These are phyloP conservation scores for Albula goreensis DNA, from an alignment of 2,113 vertebrate species.

Conservation along the genomic window DNA sequence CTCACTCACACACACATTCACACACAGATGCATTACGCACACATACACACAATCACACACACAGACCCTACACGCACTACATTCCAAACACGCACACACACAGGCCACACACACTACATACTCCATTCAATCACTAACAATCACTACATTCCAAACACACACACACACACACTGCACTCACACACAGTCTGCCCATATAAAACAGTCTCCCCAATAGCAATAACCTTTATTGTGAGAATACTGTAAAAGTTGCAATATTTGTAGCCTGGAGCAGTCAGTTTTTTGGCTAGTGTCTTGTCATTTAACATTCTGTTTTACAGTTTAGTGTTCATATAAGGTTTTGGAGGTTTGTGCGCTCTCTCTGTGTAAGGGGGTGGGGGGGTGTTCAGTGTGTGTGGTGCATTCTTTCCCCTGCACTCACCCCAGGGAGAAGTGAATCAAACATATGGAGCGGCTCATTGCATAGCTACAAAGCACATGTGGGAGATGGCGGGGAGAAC, in stretches of 20 bases:
- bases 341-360: constrained; percentile 6
- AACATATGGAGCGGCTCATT: constrained; percentile 2
- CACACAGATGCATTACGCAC: too few relatives aligned
- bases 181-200: background rate
- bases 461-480: constrained; percentile 19
- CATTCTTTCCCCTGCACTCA: constrained; percentile 25
- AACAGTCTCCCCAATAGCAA: constrained; percentile 12
- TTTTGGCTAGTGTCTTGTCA: constrained; percentile 18
- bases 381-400: constrained; percentile 4
- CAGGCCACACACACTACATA: too few relatives aligned
- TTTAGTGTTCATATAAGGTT: constrained; percentile 6
- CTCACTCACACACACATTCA: too few relatives aligned
- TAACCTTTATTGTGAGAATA: constrained; percentile 2
- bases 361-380: background rate
- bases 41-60: too few relatives aligned
- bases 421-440: constrained; percentile 5
- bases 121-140: too few relatives aligned
- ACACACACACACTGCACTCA: background rate
- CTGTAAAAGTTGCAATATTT: constrained; percentile 5
- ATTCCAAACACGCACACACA: too few relatives aligned
- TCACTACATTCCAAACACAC: too few relatives aligned
- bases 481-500: background rate
- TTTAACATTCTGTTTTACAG: constrained; percentile 17
- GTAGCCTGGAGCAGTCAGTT: background rate
- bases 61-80: too few relatives aligned